Evolutionary conservation across 2,113 vertebrate species (phyloP).

Genomic region (Columba janthina): DNA sequence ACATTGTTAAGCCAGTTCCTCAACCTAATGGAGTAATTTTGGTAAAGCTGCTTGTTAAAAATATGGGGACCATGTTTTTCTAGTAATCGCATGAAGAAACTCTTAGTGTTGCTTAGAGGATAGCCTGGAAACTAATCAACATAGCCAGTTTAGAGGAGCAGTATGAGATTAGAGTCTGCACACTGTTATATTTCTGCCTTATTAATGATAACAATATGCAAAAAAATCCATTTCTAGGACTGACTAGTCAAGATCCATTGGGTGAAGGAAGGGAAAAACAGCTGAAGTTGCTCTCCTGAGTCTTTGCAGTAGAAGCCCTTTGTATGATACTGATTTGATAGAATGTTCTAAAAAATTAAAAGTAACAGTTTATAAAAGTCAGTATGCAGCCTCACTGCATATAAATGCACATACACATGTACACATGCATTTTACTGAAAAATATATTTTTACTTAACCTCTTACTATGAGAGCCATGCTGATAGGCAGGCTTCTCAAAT

Average conservation of each 20-base stretch:
- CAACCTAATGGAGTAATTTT: not conserved
- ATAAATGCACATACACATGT: not conserved
- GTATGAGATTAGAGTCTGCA: not conserved
- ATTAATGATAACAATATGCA: not conserved
- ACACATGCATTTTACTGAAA: not conserved
- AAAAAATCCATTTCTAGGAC: not conserved
- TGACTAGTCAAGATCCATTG: not conserved
- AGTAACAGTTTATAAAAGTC: not conserved
- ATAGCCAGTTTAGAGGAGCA: not conserved
- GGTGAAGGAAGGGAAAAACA: not conserved
- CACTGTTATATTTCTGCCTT: not conserved
- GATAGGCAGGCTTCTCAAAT: slow-evolving; percentile 34
- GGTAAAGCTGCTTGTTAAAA: not conserved
- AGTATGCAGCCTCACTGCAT: not conserved
- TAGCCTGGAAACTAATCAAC: not conserved
- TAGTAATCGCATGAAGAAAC: not conserved
- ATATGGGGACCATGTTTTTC: not conserved
- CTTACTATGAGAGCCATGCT: not conserved
- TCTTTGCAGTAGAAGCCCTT: not conserved
- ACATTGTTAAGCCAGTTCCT: not conserved
- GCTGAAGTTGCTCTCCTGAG: not conserved
- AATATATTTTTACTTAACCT: not conserved
- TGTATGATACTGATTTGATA: not conserved
- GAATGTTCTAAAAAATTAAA: not conserved
- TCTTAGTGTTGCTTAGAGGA: not conserved